These are phyloP conservation scores for Pseudochaenichthys georgianus DNA, from an alignment of 2,797 vertebrate genomes.

Conservation along the genomic window DNA sequence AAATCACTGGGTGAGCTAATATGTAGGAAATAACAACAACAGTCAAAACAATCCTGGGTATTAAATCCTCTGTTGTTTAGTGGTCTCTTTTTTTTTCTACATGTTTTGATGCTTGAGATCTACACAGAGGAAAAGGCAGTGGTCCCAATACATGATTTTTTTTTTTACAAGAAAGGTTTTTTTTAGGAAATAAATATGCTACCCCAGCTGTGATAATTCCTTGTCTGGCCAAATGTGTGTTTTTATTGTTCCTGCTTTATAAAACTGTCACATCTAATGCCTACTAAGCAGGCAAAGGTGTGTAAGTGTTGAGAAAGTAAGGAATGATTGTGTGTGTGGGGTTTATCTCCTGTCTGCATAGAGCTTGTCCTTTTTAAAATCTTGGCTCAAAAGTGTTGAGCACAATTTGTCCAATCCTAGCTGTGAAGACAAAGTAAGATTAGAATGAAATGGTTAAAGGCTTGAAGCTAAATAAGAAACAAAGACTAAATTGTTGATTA, in stretches of 20 bases:
- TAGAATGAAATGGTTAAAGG: constrained; percentile 2
- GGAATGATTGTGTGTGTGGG: constrained; percentile 33
- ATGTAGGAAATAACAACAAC: neutral
- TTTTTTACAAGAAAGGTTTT: neutral
- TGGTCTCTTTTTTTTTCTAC: neutral
- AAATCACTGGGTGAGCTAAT: neutral
- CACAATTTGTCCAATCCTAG: neutral
- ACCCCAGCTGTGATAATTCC: constrained; percentile 15
- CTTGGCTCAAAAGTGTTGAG: constrained; percentile 19
- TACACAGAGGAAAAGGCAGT: neutral
- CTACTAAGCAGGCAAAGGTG: constrained; percentile 16
- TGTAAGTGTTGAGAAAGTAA: constrained; percentile 20
- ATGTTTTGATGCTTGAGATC: neutral
- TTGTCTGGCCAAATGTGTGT: neutral
- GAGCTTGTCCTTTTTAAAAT: constrained; percentile 1
- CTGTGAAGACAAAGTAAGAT: neutral
- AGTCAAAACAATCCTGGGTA: neutral
- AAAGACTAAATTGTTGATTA: neutral
- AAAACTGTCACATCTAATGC: constrained; percentile 13
- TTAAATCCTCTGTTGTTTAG: neutral
- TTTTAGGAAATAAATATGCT: neutral
- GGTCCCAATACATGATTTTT: too few relatives aligned
- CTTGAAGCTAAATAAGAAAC: neutral
- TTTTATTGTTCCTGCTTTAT: constrained; percentile 20
- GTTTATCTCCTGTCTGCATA: constrained; percentile 34